Conservation (phyloP, 64 coral and sea anemone species). For the Pocillopora verrucosa region DNA sequence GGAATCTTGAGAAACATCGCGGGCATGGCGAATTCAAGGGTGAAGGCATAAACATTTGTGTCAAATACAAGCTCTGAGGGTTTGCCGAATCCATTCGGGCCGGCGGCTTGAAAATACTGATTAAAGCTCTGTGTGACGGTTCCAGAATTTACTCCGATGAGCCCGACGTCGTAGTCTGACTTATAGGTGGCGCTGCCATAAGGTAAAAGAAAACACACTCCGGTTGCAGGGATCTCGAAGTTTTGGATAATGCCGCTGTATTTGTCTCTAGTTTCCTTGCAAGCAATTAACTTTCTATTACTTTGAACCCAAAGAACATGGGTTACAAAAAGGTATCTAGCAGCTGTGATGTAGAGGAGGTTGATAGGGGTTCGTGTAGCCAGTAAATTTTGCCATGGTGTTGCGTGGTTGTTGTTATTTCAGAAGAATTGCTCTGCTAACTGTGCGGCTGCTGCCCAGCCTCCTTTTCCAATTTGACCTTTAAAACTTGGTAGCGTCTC, state of each 20-base stretch:
- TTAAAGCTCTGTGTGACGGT: slow-evolving; percentile 49
- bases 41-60: slow-evolving; percentile 77
- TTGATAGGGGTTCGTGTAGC: background rate
- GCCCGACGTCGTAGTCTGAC: slow-evolving; percentile 75
- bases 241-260: background rate
- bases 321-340: slow-evolving; percentile 66
- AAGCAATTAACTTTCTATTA: slow-evolving; percentile 15
- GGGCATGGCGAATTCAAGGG: slow-evolving; percentile 65
- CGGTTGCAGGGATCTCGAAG: background rate
- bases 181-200: slow-evolving; percentile 55
- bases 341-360: slow-evolving; percentile 58
- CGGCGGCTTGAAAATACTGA: slow-evolving; percentile 40
- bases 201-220: slow-evolving; percentile 58
- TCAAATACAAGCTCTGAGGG: slow-evolving; percentile 74
- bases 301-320: slow-evolving; percentile 48
- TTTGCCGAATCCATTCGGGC: slow-evolving; percentile 23
- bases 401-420: slow-evolving; percentile 1
- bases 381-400: slow-evolving; percentile 20
- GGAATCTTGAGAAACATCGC: slow-evolving; percentile 40
- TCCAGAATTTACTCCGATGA: slow-evolving; percentile 53
- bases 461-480: background rate
- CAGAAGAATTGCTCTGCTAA: slow-evolving; percentile 23
- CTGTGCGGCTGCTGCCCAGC: background rate
- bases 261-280: background rate
- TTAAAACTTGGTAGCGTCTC: slow-evolving; percentile 5